Evolutionary conservation across 2,113 vertebrate species (phyloP), one percentile per base, ranked within the genome.

Genomic region (Pelvicachromis taeniatus): DNA sequence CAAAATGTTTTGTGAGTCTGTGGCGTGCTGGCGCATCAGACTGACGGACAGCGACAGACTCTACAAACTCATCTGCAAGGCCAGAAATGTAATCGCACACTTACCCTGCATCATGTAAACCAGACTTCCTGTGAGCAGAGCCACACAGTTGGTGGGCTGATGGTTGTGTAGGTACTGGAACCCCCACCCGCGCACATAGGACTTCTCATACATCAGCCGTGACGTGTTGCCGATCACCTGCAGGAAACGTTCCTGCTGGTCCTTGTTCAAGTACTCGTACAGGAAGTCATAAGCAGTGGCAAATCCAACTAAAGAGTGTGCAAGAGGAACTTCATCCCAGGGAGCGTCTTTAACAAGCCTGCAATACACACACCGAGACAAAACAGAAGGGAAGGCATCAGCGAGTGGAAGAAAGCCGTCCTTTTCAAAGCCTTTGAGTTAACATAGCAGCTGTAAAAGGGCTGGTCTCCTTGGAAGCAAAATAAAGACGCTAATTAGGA

Each of bases 141-240:
- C 99, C 94, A 99, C 97, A 84, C 99, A 99, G 95, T 99, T 99
- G 94, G 99, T 99, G 88, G 99, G 99, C 89, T 99, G 99, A 92
- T 99, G 99, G 87, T 99, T 99, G 94, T 99, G 99, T 45, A 99
- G 96, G 92, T 99, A 99, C 86, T 99, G 99, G 95, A 99, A 99
- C 0, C 98, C 98, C 99, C 99, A 99, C 83, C 98, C 99, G 55
- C 98, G 96, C 75, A 96, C 95, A 86, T 97, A 98, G 0, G 99
- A 99, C 45, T 97, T 97, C 93, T 99, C 98, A 0, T 99, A 99
- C 98, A 99, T 99, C 54, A 98, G 96, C 26, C 96, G 96, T 0
- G 99, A 97, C 68, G 96, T 97, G 16, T 99, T 99, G 93, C 97
- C 98, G 59, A 99, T 99, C 65, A 98, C 98, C 94, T 99, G 97